Conservation (phyloP, 2,888 invertebrate species). For the Leptopilina myrica region DNA sequence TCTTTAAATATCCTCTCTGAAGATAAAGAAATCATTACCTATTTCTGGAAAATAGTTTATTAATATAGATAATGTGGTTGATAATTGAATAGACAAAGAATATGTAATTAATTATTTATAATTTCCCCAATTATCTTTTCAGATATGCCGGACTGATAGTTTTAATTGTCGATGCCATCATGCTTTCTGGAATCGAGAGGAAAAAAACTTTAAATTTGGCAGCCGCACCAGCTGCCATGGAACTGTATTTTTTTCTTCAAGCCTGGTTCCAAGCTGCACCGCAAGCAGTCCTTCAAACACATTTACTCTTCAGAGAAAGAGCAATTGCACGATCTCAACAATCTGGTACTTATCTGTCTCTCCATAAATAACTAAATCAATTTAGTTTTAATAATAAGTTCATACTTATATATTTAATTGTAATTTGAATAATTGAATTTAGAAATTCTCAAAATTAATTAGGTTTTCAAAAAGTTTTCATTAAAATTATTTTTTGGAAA, state of each 20-base stretch:
- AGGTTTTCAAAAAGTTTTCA: too few species aligned
- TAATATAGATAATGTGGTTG: neutral
- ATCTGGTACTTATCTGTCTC: slow-evolving; percentile 79
- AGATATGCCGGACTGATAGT: slow-evolving; percentile 86
- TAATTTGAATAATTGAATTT: too few species aligned
- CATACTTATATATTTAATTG: too few species aligned
- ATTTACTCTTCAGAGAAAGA: slow-evolving; percentile 81
- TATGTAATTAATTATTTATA: too few species aligned
- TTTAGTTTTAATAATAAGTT: too few species aligned
- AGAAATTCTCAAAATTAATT: too few species aligned
- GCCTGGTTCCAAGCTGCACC: slow-evolving; percentile 88
- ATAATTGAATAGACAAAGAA: too few species aligned
- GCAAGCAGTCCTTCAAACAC: slow-evolving; percentile 82
- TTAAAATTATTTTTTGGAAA: too few species aligned
- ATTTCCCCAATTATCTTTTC: slow-evolving; percentile 57
- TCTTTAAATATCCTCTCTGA: too few species aligned
- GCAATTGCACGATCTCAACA: slow-evolving; percentile 79
- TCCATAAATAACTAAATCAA: too few species aligned
- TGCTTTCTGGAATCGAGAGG: slow-evolving; percentile 80
- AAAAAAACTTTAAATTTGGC: slow-evolving; percentile 81
- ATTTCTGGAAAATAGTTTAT: neutral
- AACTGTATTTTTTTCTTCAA: slow-evolving; percentile 87
- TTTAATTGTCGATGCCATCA: slow-evolving; percentile 86
- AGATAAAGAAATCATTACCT: too few species aligned
- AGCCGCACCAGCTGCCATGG: slow-evolving; percentile 83